Base-by-base conservation (phyloP, 2,888 invertebrate genomes). In the Hybos culiciformis region DNA sequence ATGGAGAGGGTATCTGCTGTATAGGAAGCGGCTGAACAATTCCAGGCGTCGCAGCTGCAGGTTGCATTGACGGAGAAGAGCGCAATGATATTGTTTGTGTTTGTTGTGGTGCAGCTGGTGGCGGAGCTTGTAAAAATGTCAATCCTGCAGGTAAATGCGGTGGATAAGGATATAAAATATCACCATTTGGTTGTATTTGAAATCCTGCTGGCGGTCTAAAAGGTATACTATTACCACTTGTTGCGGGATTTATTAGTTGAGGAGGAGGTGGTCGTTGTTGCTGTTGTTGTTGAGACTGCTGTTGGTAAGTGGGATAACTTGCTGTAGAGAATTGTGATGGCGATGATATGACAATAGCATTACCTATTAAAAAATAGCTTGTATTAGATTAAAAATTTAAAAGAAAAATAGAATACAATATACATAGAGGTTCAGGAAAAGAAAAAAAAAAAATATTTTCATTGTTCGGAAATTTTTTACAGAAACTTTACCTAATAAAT, bases 131-230 rank as follows among this genome's bases (percentile, higher is more conserved):
- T 17, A 17, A 32, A 17, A 49, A 52, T 21, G 54, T 53, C 5
- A 50, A 54, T 18, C 55, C 51, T 9, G 57, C 43, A 53, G 58
- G 32, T 50, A 53, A 44, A 34, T 57, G 57, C 9, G 61, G 54
- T 41, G 55, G 59, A 50, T 60, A 62, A 23, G 76, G 77, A 51
- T 75, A 77, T 8, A 72, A 59, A 47, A 72, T 59, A 45, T 73
- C 73, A 46, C 72, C 72, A 50, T 73, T 73, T 47, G 70, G 70
- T 48, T 71, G 69, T 52, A 61, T 59, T 54, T 59, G 65, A 59
- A 62, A 68, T n/a, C 29, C 12, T n/a, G n/a, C 29, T 52, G 60
- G 66, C 53, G 61, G 48, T 37, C 62, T 59, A 52, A 57, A 63
- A 24, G 29, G 29, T 29, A 26, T n/a, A n/a, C n/a, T n/a, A n/a